Conservation (phyloP, 1,140 invertebrate genomes). For the Maconellicoccus hirsutus region DNA sequence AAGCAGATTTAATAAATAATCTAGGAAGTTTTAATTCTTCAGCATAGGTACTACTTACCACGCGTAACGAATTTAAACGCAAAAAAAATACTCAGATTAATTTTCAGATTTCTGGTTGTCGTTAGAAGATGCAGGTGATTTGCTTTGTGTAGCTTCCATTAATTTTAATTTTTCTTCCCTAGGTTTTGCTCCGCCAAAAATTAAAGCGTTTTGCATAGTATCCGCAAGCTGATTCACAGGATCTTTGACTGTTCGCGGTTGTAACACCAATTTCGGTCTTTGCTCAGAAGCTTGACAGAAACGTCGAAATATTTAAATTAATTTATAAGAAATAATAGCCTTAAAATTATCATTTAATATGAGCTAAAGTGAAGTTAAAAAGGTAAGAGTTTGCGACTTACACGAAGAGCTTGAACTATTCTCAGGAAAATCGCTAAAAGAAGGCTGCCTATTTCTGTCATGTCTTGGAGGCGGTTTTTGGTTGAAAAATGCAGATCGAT, state of each 20-base stretch:
- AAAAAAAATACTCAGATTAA: not conserved
- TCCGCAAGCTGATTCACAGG: constrained; percentile 76
- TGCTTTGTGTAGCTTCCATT: not conserved
- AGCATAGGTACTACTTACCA: not conserved
- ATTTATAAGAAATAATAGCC: too few species aligned
- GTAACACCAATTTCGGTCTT: constrained; percentile 67
- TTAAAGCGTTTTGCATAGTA: constrained; percentile 63
- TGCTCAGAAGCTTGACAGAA: constrained; percentile 44
- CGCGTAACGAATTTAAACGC: not conserved
- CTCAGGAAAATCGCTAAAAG: not conserved
- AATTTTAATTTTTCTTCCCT: constrained; percentile 50
- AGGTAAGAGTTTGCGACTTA: not conserved
- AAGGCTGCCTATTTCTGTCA: constrained; percentile 28
- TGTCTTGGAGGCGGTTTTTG: constrained; percentile 21
- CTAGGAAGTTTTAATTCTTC: too few species aligned
- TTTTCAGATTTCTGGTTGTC: not conserved
- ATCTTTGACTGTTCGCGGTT: constrained; percentile 66
- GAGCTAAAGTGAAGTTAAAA: too few species aligned
- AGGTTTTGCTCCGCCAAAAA: constrained; percentile 80
- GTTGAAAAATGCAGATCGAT: constrained; percentile 24
- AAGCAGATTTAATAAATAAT: too few species aligned
- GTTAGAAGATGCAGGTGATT: not conserved
- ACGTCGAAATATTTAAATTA: not conserved
- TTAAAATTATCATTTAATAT: too few species aligned
- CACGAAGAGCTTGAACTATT: constrained; percentile 8